Conservation (phyloP, 2,797 vertebrate genomes). For the Steatocranus sp. region DNA sequence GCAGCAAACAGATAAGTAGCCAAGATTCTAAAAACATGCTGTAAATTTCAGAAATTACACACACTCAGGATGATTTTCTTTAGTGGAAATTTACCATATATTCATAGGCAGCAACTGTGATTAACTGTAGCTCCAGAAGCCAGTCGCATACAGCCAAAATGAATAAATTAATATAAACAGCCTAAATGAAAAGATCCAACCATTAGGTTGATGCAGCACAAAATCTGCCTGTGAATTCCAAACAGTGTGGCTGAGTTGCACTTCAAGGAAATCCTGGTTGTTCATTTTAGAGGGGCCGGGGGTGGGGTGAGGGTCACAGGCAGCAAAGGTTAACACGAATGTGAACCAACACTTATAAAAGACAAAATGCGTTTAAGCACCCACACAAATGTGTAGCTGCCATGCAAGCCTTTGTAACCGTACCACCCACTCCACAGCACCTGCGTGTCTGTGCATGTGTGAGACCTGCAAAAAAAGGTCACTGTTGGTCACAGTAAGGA, state of each 20-base stretch:
- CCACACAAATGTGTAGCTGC: not conserved
- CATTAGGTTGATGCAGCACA: not conserved
- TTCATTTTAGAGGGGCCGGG: not conserved
- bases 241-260: slow-evolving; percentile 11
- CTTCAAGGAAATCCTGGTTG: slow-evolving; percentile 4
- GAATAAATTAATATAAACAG: not conserved
- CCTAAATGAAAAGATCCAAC: not conserved
- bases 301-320: not conserved
- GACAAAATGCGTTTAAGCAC: slow-evolving; percentile 21
- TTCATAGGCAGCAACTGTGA: not conserved
- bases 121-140: not conserved
- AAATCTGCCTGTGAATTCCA: not conserved
- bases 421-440: slow-evolving; percentile 45
- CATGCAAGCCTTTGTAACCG: not conserved
- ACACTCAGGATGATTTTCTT: not conserved
- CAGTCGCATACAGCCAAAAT: not conserved
- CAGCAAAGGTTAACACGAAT: slow-evolving; percentile 1
- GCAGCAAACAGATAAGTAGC: not conserved
- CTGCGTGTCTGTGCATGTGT: slow-evolving; percentile 24
- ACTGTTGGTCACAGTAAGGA: slow-evolving; percentile 60
- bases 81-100: not conserved
- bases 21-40: not conserved
- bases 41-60: not conserved
- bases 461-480: slow-evolving; percentile 39
- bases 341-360: slow-evolving; percentile 4